These are phyloP conservation scores for Nycteola revayana DNA, from an alignment of 2,888 invertebrate genomes.

Conservation along the genomic window DNA sequence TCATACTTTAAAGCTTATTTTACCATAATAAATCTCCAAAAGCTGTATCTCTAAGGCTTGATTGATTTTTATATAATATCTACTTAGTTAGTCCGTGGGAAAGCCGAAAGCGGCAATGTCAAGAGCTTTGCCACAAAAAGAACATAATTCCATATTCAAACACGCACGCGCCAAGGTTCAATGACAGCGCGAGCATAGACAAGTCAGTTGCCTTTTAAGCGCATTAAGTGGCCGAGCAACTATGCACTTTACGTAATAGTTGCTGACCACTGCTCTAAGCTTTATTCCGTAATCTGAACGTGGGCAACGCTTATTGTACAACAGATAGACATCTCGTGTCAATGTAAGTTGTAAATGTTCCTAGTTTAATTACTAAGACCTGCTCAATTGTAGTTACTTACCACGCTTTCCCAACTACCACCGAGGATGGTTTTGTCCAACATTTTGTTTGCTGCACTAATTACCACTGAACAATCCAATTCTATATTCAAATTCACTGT, in stretches of 20 bases:
- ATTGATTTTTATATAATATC: too few species aligned
- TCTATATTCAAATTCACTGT: slow-evolving; percentile 37
- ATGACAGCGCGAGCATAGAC: slow-evolving; percentile 66
- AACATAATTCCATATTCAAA: slow-evolving; percentile 68
- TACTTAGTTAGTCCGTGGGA: slow-evolving; percentile 47
- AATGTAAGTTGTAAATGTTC: neutral
- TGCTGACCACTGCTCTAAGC: slow-evolving; percentile 29
- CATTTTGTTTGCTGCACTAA: slow-evolving; percentile 52
- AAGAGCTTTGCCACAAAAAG: slow-evolving; percentile 68
- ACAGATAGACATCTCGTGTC: slow-evolving; percentile 12
- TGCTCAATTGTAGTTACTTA: slow-evolving; percentile 44
- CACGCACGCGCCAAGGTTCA: slow-evolving; percentile 63
- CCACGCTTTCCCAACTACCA: slow-evolving; percentile 79
- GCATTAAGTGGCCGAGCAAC: slow-evolving; percentile 48
- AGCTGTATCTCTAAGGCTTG: too few species aligned
- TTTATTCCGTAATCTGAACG: slow-evolving; percentile 47
- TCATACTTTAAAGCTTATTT: too few species aligned
- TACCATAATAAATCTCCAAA: too few species aligned
- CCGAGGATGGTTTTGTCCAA: slow-evolving; percentile 73
- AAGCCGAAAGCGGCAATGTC: slow-evolving; percentile 63
- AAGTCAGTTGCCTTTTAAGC: slow-evolving; percentile 70
- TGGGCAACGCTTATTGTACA: slow-evolving; percentile 19
- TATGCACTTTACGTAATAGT: slow-evolving; percentile 69
- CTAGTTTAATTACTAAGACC: slow-evolving; percentile 1
- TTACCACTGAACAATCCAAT: slow-evolving; percentile 37